Conservation (phyloP, 2,113 vertebrate genomes). For the Nettapus auritus region DNA sequence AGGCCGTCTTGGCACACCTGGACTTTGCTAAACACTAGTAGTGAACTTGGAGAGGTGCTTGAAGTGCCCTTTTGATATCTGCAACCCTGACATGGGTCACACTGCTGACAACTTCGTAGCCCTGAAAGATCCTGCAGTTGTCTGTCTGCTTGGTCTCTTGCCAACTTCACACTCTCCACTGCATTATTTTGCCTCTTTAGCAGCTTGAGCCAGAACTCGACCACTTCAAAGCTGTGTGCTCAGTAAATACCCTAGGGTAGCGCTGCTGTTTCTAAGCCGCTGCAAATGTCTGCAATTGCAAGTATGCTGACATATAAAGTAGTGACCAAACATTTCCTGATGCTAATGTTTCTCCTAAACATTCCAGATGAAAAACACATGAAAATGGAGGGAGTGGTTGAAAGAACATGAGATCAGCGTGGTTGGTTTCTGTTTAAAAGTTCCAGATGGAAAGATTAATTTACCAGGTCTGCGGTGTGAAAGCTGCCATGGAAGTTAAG, state of each 20-base stretch:
- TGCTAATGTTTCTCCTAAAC: neutral
- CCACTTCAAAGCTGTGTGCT: neutral
- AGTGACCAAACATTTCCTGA: neutral
- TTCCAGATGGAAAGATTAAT: neutral
- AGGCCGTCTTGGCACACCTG: neutral
- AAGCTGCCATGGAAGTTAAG: neutral
- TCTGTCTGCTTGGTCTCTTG: neutral
- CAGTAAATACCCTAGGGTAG: neutral
- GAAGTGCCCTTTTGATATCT: neutral
- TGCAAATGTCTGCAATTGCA: neutral
- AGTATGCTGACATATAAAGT: neutral
- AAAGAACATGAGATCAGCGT: neutral
- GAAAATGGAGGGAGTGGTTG: neutral
- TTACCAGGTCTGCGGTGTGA: neutral
- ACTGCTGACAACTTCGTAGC: neutral
- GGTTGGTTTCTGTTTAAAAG: neutral
- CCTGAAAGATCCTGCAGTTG: neutral
- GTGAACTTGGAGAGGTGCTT: neutral
- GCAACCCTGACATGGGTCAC: neutral
- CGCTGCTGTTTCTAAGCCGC: neutral
- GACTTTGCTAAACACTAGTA: neutral
- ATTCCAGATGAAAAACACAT: neutral
- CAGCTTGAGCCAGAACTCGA: neutral
- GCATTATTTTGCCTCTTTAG: neutral
- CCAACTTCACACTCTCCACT: neutral